These are phyloP conservation scores for Eugnorisma glareosa DNA, from an alignment of 2,888 invertebrate genomes.

Conservation along the genomic window DNA sequence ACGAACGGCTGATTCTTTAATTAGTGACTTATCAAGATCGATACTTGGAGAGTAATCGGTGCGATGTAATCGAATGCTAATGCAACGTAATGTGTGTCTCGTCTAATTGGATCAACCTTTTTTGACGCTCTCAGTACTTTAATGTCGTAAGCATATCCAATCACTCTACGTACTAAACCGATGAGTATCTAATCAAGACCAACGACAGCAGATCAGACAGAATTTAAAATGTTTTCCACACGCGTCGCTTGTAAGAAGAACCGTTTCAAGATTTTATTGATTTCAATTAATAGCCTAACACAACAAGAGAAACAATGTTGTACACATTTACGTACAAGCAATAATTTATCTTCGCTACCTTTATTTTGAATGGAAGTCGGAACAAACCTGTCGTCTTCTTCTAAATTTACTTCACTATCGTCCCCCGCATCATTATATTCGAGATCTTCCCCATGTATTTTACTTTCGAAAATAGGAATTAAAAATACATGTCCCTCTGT, in stretches of 20 bases:
- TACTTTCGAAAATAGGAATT: slow-evolving; percentile 74
- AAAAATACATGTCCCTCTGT: slow-evolving; percentile 78
- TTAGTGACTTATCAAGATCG: slow-evolving; percentile 85
- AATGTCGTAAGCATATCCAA: slow-evolving; percentile 42
- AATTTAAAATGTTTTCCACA: not conserved
- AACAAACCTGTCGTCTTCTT: slow-evolving; percentile 20
- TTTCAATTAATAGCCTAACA: not conserved
- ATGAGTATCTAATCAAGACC: slow-evolving; percentile 9
- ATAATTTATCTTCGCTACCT: slow-evolving; percentile 16
- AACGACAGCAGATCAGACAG: not conserved
- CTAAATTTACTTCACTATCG: slow-evolving; percentile 44
- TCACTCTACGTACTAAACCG: slow-evolving; percentile 11
- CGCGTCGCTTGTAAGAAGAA: slow-evolving; percentile 8
- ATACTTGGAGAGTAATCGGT: slow-evolving; percentile 80
- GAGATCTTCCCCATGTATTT: slow-evolving; percentile 59
- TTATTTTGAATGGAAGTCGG: not conserved
- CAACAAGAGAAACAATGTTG: not conserved
- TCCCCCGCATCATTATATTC: slow-evolving; percentile 56
- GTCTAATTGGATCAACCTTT: slow-evolving; percentile 72
- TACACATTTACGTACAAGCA: slow-evolving; percentile 11
- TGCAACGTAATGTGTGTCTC: slow-evolving; percentile 75
- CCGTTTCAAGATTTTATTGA: not conserved
- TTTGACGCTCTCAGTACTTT: slow-evolving; percentile 47
- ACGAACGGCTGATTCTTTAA: slow-evolving; percentile 81
- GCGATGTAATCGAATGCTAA: slow-evolving; percentile 81